These are phyloP conservation scores for Paralichthys olivaceus DNA, from an alignment of 2,113 vertebrate species.

Conservation along the genomic window DNA sequence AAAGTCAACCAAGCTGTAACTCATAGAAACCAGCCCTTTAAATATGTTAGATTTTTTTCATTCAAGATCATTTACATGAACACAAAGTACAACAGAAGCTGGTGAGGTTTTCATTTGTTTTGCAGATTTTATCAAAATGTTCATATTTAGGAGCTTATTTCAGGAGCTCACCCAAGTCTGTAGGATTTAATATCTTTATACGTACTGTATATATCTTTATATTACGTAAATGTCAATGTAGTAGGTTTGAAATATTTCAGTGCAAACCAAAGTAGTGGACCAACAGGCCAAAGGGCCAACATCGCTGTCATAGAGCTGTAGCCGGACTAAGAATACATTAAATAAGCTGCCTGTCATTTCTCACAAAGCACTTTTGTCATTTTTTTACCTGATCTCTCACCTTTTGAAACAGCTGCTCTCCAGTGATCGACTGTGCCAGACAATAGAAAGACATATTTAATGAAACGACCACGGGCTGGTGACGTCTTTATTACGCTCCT, in stretches of 20 bases:
- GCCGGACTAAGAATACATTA: conserved; percentile 16
- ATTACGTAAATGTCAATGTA: background rate
- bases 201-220: too few relatives aligned
- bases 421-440: too few relatives aligned
- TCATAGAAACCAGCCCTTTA: too few relatives aligned
- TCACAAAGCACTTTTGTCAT: conserved; percentile 13
- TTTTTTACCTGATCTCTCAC: too few relatives aligned
- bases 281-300: too few relatives aligned
- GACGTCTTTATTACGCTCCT: conserved; percentile 10
- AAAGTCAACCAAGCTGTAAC: too few relatives aligned
- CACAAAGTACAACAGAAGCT: background rate
- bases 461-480: background rate
- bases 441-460: too few relatives aligned
- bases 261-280: background rate
- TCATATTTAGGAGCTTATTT: too few relatives aligned
- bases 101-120: background rate
- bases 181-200: background rate
- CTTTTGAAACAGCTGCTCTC: too few relatives aligned
- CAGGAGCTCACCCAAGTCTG: background rate
- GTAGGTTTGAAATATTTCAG: background rate
- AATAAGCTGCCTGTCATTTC: conserved; percentile 8
- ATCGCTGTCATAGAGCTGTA: background rate
- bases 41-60: too few relatives aligned
- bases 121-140: background rate
- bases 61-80: too few relatives aligned